Evolutionary conservation across 2,113 vertebrate genomes (phyloP).

Genomic region (Agelaius tricolor): DNA sequence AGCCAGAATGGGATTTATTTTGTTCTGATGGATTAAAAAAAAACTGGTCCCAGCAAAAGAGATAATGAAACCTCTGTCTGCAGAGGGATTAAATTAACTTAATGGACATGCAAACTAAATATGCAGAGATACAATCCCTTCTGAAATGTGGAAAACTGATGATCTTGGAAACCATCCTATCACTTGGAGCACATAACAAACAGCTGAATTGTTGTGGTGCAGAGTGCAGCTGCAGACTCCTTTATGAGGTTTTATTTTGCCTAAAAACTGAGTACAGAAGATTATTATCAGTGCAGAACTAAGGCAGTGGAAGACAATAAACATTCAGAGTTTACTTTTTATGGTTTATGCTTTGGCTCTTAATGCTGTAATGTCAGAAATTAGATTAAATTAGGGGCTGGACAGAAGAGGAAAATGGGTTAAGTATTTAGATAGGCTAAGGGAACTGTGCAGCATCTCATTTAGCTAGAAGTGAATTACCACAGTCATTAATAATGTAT

Average conservation of each 20-base stretch:
- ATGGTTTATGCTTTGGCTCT: background rate
- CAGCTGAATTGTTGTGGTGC: background rate
- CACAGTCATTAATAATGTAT: slow-evolving; percentile 35
- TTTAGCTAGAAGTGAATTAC: slow-evolving; percentile 36
- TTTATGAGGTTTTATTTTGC: slow-evolving; percentile 2
- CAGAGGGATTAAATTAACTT: slow-evolving; percentile 39
- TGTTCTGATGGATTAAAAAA: slow-evolving; percentile 20
- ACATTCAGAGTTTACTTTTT: background rate
- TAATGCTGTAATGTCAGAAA: background rate
- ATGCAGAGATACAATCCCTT: background rate
- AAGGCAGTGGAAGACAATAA: background rate
- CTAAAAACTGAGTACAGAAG: background rate
- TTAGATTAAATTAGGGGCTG: slow-evolving; percentile 13
- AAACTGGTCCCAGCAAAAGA: background rate
- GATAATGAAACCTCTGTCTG: slow-evolving; percentile 20
- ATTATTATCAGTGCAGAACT: background rate
- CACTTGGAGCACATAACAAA: background rate
- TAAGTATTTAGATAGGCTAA: slow-evolving; percentile 8
- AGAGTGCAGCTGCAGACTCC: background rate
- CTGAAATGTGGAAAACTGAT: background rate
- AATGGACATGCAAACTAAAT: slow-evolving; percentile 37
- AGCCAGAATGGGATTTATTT: slow-evolving; percentile 16
- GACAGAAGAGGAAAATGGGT: background rate
- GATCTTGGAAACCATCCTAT: slow-evolving; percentile 5
- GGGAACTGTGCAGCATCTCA: background rate